These are phyloP conservation scores for Cryptoblepharus egeriae DNA, from an alignment of 2,797 vertebrate genomes.

Conservation along the genomic window DNA sequence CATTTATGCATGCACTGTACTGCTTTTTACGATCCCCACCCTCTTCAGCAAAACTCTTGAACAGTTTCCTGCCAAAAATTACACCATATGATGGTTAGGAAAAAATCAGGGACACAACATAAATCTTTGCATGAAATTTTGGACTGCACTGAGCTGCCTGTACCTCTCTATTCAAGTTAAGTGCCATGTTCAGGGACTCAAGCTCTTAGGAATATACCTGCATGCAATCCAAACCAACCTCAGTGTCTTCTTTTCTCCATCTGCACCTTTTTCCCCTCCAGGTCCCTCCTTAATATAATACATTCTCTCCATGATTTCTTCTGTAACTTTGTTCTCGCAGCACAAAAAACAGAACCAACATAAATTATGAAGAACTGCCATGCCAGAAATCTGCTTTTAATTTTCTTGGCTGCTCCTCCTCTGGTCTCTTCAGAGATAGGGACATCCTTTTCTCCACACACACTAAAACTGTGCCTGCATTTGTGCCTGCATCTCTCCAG, in stretches of 20 bases:
- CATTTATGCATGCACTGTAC: neutral
- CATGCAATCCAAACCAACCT: neutral
- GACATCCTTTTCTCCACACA: neutral
- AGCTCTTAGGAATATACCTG: neutral
- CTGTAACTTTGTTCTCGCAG: slow-evolving; percentile 1
- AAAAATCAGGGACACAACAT: neutral
- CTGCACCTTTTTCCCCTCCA: slow-evolving; percentile 15
- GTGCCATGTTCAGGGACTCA: neutral
- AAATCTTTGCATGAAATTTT: neutral
- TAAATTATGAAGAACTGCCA: slow-evolving; percentile 2
- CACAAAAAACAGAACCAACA: slow-evolving; percentile 20
- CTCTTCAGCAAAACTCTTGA: neutral
- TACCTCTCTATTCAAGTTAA: neutral
- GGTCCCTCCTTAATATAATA: slow-evolving; percentile 20
- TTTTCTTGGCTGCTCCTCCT: slow-evolving; percentile 23
- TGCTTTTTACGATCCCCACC: neutral
- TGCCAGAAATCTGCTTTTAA: slow-evolving; percentile 34
- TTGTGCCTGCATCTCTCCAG: neutral
- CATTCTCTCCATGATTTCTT: neutral
- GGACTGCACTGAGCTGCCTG: neutral
- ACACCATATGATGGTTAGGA: neutral
- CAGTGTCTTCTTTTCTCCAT: slow-evolving; percentile 21
- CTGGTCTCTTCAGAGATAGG: neutral
- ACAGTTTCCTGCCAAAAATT: neutral
- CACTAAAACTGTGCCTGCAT: neutral